Base-by-base conservation (phyloP, 2,888 invertebrate genomes). In the Gisinianus flammeolus region DNA sequence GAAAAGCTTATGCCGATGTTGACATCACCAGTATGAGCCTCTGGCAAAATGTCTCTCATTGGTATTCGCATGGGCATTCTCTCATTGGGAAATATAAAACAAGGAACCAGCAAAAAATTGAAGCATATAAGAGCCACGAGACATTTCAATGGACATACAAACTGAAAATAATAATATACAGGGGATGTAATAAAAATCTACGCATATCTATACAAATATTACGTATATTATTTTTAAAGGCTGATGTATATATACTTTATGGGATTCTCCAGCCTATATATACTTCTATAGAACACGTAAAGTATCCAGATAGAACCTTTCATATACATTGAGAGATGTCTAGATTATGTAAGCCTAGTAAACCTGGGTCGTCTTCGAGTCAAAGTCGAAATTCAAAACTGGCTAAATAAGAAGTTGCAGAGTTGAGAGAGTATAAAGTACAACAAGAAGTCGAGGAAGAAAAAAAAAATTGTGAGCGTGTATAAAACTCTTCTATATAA, bases 11-110 rank as follows among this genome's bases (percentile, higher is more conserved):
- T 44, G 44, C 44, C 19, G 44, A 44, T 19, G 58, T 6, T n/a
- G n/a, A 58, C 58, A 24, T 58, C 8, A 58, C 58, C 22, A 62
- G 26, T 26, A 62, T 62, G 26, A 62, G 62, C 62, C 62, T 62
- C 54, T 19, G 19, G 54, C 54, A 16, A n/a, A n/a, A 54, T 54
- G 16, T 54, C 62, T 26, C 62, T 62, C 56, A 58, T 24, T 58
- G 8, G 56, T 58, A 58, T 58, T 58, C 24, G 8, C 22, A 22
- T n/a, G 19, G 2, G 3, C 28, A 24, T 62, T 62, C 62, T 62
- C 62, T 62, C 62, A 62, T 62, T 62, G 62, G 54, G 26, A 62
- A 62, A 62, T 26, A 62, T 62, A 62, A 62, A 62, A 28, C 56
- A 62, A 24, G 28, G 62, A 62, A 26, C 26, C 28, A 62, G 6